These are phyloP conservation scores for Himantopus leucocephalus DNA, from an alignment of 2,113 vertebrate genomes.

Conservation along the genomic window DNA sequence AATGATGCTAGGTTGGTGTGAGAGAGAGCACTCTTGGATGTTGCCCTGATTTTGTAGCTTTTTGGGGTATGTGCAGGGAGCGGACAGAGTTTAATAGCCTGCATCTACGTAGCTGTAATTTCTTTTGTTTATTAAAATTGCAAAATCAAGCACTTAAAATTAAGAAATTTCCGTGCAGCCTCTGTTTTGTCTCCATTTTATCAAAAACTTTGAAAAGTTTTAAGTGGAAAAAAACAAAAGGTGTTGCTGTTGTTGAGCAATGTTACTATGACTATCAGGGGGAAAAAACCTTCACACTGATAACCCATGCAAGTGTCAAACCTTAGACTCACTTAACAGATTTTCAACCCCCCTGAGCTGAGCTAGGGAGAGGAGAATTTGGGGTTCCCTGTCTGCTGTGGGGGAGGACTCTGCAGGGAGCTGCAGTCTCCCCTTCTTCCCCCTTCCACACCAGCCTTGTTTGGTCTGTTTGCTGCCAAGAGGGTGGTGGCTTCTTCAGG, in stretches of 20 bases:
- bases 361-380: background rate
- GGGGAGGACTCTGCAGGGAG: background rate
- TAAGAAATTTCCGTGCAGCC: background rate
- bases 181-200: background rate
- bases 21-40: background rate
- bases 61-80: background rate
- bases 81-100: background rate
- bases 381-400: background rate
- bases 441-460: background rate
- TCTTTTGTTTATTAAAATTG: background rate
- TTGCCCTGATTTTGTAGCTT: background rate
- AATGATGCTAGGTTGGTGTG: background rate
- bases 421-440: background rate
- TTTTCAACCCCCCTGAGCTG: background rate
- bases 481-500: background rate
- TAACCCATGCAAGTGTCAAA: background rate
- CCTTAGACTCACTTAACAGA: background rate
- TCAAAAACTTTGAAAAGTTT: background rate
- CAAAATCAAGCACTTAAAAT: background rate
- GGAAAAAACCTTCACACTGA: background rate
- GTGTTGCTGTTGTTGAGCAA: background rate
- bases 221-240: background rate
- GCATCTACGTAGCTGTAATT: background rate
- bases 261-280: background rate
- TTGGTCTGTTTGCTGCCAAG: background rate